Conservation (phyloP, 1,140 invertebrate genomes). For the Papilio xuthus region DNA sequence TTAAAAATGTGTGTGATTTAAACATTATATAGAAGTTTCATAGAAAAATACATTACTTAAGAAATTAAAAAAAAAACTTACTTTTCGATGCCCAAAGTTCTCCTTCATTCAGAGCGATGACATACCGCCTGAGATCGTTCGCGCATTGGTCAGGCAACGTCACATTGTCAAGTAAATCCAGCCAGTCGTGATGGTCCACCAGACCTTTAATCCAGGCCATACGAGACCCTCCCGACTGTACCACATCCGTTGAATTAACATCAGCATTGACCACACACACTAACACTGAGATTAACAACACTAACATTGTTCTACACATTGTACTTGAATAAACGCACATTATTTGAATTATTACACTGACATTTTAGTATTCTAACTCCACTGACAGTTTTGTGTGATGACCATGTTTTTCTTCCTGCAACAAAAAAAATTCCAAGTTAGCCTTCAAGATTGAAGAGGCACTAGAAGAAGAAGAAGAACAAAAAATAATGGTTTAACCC, state of each 20-base stretch:
- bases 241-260: conserved; percentile 58
- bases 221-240: conserved; percentile 53
- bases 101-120: conserved; percentile 82
- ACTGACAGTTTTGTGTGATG: neutral
- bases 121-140: conserved; percentile 82
- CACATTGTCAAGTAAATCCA: conserved; percentile 68
- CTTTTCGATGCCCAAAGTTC: conserved; percentile 87
- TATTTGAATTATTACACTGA: conserved; percentile 42
- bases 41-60: neutral
- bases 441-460: too few relatives aligned
- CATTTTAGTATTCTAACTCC: neutral
- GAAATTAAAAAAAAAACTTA: conserved; percentile 75
- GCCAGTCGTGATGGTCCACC: conserved; percentile 86
- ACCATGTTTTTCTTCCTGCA: conserved; percentile 29
- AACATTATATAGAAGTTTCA: neutral
- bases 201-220: conserved; percentile 85
- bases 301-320: conserved; percentile 53
- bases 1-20: neutral
- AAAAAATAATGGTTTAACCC: too few relatives aligned
- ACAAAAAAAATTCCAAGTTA: too few relatives aligned
- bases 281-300: conserved; percentile 64
- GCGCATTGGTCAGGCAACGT: conserved; percentile 79
- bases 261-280: conserved; percentile 71
- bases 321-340: conserved; percentile 46
- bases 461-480: too few relatives aligned